These are phyloP conservation scores for Anguilla marmorata DNA, from an alignment of 2,797 vertebrate species.

Conservation along the genomic window DNA sequence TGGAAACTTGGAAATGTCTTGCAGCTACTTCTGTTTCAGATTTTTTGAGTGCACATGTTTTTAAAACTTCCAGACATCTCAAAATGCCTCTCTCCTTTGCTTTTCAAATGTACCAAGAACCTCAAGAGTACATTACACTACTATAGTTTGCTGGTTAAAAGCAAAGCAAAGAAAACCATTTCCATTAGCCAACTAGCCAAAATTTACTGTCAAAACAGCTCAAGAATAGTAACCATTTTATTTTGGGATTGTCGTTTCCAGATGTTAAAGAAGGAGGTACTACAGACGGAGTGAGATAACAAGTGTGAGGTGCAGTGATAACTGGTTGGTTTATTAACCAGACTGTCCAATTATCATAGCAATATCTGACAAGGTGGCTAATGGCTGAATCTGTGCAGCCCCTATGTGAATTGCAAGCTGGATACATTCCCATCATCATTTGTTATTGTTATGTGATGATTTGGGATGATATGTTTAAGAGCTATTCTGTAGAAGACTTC, in stretches of 20 bases:
- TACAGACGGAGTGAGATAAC: not conserved
- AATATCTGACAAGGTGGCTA: not conserved
- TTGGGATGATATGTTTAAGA: no score
- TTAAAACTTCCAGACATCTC: not conserved
- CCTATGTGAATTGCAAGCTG: no score
- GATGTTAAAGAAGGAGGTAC: no score
- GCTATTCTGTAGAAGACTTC: no score
- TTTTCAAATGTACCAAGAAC: not conserved
- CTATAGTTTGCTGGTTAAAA: not conserved
- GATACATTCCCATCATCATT: no score
- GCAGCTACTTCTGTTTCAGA: not conserved
- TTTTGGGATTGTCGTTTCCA: no score
- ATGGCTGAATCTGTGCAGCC: not conserved
- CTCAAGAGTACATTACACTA: not conserved
- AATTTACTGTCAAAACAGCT: no score
- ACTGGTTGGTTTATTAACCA: not conserved
- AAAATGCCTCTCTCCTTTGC: not conserved
- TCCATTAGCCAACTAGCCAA: not conserved
- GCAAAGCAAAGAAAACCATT: not conserved
- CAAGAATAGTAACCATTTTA: no score
- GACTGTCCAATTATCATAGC: not conserved
- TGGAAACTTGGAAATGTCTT: not conserved
- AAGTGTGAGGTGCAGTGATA: not conserved
- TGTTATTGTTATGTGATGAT: not conserved
- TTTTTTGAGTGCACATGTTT: not conserved